Percentiles rank a stretch among this genome's conserved stretches.
phyloP scores from a whole-genome alignment of 2,797 vertebrate genomes.

The Philypnodon macrostomus region DNA sequence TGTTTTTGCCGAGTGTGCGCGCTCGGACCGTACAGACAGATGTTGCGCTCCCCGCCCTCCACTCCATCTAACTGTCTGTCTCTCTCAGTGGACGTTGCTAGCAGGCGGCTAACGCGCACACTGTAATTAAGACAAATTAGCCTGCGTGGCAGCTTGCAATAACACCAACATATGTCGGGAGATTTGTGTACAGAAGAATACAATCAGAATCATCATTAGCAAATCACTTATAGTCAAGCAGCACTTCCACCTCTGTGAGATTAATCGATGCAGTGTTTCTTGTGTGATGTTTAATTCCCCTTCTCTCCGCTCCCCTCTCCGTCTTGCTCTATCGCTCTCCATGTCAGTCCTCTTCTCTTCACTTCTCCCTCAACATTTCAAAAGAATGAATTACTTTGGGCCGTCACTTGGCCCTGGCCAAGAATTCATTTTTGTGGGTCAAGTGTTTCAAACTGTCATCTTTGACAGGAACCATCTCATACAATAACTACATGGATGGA shows the following conservation, averaged over 20 bases:
- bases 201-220: conserved; percentile 70
- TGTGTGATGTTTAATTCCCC: conserved; percentile 9
- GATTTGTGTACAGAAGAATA: conserved; percentile 62
- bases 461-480: conserved; percentile 78
- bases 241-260: conserved; percentile 36
- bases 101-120: conserved; percentile 60
- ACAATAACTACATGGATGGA: conserved; percentile 76
- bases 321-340: conserved; percentile 59
- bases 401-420: conserved; percentile 75
- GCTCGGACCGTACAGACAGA: conserved; percentile 61
- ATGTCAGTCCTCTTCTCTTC: conserved; percentile 54
- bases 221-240: conserved; percentile 54
- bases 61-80: conserved; percentile 69
- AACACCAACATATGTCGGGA: conserved; percentile 67
- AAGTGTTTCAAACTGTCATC: conserved; percentile 81
- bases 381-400: conserved; percentile 77
- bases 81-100: conserved; percentile 59
- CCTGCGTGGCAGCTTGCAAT: conserved; percentile 63
- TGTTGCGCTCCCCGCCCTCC: conserved; percentile 67
- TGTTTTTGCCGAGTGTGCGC: conserved; percentile 16
- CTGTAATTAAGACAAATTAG: conserved; percentile 78
- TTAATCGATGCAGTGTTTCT: conserved; percentile 24
- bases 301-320: conserved; percentile 25
- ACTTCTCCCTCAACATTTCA: conserved; percentile 69
- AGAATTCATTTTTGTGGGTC: conserved; percentile 81